phyloP scores from a whole-genome alignment of 2,888 invertebrate species.

The Lacanobia wlatinum region DNA sequence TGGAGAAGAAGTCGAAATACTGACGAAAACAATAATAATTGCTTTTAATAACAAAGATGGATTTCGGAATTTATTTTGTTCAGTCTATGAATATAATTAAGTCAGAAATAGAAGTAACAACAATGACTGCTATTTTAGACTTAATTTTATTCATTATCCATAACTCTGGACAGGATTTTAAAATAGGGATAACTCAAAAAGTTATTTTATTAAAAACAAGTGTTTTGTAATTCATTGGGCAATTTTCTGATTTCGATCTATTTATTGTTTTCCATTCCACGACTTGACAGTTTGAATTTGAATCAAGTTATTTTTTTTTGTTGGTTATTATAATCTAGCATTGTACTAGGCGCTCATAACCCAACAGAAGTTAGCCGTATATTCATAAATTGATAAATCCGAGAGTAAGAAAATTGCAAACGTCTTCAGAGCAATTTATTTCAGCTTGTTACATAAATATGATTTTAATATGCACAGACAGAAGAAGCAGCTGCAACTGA shows the following conservation, averaged over 20 bases:
- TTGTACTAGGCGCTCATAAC: conserved; percentile 11
- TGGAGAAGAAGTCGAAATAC: conserved; percentile 10
- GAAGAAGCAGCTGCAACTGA: conserved; percentile 44
- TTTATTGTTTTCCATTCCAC: too few species aligned
- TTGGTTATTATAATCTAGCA: neutral
- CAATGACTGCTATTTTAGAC: neutral
- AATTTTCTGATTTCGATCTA: neutral
- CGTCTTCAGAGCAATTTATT: conserved; percentile 34
- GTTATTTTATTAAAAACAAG: neutral
- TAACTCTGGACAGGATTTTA: neutral
- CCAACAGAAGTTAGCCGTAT: neutral
- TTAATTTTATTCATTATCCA: neutral
- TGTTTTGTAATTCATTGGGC: neutral
- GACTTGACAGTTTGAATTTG: neutral
- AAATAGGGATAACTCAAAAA: neutral
- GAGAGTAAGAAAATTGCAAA: conserved; percentile 24
- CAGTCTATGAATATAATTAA: neutral
- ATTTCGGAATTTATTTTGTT: conserved; percentile 4
- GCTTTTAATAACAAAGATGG: conserved; percentile 23
- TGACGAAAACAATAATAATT: conserved; percentile 3
- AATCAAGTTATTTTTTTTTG: neutral
- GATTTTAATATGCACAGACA: conserved; percentile 69
- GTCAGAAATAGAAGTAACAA: too few species aligned
- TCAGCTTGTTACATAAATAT: conserved; percentile 59
- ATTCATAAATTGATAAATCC: neutral